A percentile compares a stretch with the other conserved stretches of the same genome.
phyloP scores from a whole-genome alignment of 2,888 invertebrate genomes.

The Acanthosepion lycidas region DNA sequence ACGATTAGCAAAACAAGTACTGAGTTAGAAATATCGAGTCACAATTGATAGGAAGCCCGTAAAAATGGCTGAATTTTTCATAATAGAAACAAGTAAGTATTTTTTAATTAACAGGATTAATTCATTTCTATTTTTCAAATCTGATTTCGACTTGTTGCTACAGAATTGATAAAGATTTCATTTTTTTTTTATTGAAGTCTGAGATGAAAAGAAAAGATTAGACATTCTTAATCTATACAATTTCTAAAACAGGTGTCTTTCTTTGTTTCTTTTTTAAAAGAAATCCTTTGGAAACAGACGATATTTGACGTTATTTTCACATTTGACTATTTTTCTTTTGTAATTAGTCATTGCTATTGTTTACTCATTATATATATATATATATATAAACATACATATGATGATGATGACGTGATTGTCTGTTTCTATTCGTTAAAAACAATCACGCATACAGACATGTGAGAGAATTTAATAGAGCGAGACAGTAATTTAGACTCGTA shows the following conservation, averaged over 20 bases:
- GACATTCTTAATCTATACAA: not conserved
- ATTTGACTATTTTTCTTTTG: not conserved
- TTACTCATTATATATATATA: not conserved
- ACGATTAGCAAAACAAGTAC: too few relatives aligned
- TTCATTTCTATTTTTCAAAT: too few relatives aligned
- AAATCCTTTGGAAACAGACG: not conserved
- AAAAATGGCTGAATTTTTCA: too few relatives aligned
- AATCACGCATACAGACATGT: not conserved
- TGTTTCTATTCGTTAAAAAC: not conserved
- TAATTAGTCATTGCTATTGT: not conserved
- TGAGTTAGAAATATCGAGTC: too few relatives aligned
- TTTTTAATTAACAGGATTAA: not conserved
- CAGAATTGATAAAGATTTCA: too few relatives aligned
- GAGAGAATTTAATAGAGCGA: not conserved
- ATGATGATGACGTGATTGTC: not conserved
- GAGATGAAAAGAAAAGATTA: not conserved
- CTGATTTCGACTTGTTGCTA: not conserved
- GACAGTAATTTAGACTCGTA: not conserved
- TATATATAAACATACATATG: too few relatives aligned
- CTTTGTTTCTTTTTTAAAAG: not conserved
- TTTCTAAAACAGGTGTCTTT: not conserved
- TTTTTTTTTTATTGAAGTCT: not conserved
- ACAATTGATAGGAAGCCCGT: too few relatives aligned
- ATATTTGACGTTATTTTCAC: not conserved
- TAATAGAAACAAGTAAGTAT: not conserved